phyloP scores from a whole-genome alignment of 2,888 invertebrate genomes.

The Lathronympha strigana region DNA sequence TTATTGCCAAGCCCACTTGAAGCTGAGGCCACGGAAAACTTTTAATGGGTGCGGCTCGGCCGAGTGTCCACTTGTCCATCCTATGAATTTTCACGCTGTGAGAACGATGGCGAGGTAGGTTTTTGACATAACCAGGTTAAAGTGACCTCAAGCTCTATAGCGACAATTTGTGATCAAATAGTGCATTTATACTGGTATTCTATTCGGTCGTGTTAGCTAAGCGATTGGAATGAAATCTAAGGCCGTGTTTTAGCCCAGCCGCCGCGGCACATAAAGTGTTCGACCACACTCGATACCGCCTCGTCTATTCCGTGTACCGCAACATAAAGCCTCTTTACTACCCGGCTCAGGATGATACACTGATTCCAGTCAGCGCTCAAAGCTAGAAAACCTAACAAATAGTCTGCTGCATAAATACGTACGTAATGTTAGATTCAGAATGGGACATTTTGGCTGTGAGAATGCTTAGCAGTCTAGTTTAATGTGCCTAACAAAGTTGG shows the following conservation, averaged over 20 bases:
- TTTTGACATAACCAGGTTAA: background rate
- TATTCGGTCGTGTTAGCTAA: background rate
- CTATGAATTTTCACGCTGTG: background rate
- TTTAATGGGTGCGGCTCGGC: constrained; percentile 66
- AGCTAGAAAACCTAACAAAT: background rate
- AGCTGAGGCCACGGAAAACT: constrained; percentile 52
- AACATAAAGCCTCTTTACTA: constrained; percentile 3
- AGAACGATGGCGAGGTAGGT: background rate
- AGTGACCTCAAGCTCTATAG: background rate
- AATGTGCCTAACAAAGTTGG: too few species aligned
- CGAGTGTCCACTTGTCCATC: constrained; percentile 40
- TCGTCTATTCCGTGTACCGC: constrained; percentile 46
- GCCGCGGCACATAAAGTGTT: constrained; percentile 41
- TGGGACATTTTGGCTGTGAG: too few species aligned
- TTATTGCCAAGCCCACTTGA: constrained; percentile 39
- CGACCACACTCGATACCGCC: constrained; percentile 52
- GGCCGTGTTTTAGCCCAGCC: constrained; percentile 4
- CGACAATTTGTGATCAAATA: background rate
- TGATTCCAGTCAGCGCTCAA: background rate
- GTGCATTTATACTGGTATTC: background rate
- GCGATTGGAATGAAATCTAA: background rate
- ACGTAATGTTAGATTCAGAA: too few species aligned
- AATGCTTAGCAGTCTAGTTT: too few species aligned
- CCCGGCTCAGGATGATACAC: constrained; percentile 4
- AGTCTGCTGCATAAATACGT: background rate